phyloP scores from a whole-genome alignment of 64 coral and sea anemone genomes.

The Orbicella faveolata region DNA sequence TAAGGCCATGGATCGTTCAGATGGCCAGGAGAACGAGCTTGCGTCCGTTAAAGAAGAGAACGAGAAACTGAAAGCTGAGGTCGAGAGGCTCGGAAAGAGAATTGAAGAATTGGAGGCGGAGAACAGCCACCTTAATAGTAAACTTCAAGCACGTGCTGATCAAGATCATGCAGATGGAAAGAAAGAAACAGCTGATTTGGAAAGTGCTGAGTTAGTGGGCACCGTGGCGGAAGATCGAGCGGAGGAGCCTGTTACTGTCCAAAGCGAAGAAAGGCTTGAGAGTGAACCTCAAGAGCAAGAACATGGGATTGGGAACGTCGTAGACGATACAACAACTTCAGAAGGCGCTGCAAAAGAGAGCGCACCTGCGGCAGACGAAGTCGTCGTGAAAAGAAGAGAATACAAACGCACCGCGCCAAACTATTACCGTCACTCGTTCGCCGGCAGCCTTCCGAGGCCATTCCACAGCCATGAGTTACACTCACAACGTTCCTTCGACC shows the following conservation, averaged over 20 bases:
- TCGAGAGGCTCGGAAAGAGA: slow-evolving; percentile 38
- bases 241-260: slow-evolving; percentile 17
- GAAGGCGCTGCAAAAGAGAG: background rate
- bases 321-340: background rate
- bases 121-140: slow-evolving; percentile 13
- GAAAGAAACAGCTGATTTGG: slow-evolving; percentile 18
- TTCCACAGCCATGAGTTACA: slow-evolving; percentile 11
- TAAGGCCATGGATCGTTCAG: background rate
- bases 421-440: slow-evolving; percentile 64
- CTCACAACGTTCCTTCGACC: background rate
- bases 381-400: slow-evolving; percentile 24
- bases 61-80: slow-evolving; percentile 33
- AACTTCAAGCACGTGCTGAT: slow-evolving; percentile 14
- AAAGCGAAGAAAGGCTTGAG: background rate
- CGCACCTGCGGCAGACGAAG: background rate
- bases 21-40: background rate
- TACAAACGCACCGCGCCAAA: slow-evolving; percentile 37
- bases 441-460: slow-evolving; percentile 50
- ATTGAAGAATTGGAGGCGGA: slow-evolving; percentile 55
- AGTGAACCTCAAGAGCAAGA: background rate
- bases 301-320: background rate
- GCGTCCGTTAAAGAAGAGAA: slow-evolving; percentile 50
- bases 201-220: slow-evolving; percentile 8
- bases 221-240: slow-evolving; percentile 14
- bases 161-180: slow-evolving; percentile 3